Evolutionary conservation across 2,113 vertebrate species (phyloP), one percentile per base, ranked within the genome.

Genomic region (Scopus umbretta): DNA sequence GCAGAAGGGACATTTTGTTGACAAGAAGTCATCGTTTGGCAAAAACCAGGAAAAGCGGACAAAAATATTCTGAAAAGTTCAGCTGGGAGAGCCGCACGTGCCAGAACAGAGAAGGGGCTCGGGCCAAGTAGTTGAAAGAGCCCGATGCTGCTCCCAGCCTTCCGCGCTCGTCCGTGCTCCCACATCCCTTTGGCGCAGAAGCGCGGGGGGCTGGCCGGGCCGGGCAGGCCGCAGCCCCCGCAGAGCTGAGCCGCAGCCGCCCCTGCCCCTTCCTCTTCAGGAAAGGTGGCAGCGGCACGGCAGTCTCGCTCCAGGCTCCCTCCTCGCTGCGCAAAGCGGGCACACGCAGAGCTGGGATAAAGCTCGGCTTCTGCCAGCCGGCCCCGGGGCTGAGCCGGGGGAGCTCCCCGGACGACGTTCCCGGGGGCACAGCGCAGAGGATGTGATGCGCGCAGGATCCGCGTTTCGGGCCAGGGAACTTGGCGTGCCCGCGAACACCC

Each of bases 11-110:
- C 90, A 79, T 13, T 93, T 17, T 96, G 93, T 97, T 95, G 94
- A 96, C 92, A 71, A 95, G 74, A 95, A 97, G 59, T 92, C 62
- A 71, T 63, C 94, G 96, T 95, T 70, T 94, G 92, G 95, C 97
- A 97, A 89, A 97, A 96, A 80, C 92, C 92, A 83, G 63, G 90
- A 84, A 94, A 86, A 93, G 86, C 75, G 75, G 94, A 96, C 82
- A 96, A 96, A 97, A 98, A 94, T 93, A 94, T 62, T 88, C 90
- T 13, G 40, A 61, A 84, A 90, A 70, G 68, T 26, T 62, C 58
- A 10, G 6, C 87, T 61, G 84, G 66, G 94, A 95, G 74, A 89
- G 23, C 65, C 63, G 13, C 40, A 9, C 0, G 13, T 90, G 84
- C 87, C 87, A 93, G 58, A 75, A 45, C 1, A 30, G 78, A 63